Evolutionary conservation across 2,797 vertebrate species (phyloP).

Genomic region (Sardinella longiceps): DNA sequence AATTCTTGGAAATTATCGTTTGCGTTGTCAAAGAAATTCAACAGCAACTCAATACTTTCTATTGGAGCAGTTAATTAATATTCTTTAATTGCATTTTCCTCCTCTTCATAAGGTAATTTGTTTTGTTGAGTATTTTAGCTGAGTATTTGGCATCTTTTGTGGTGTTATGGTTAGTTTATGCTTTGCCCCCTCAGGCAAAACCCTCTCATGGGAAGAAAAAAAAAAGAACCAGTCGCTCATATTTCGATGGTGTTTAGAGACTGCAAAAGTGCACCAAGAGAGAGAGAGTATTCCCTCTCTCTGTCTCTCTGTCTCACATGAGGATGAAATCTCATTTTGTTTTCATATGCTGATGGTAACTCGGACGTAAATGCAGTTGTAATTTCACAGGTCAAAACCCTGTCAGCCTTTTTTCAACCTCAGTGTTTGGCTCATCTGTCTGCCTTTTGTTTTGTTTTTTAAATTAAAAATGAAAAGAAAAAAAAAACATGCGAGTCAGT

Average conservation of each 20-base stretch:
- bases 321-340: neutral
- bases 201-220: neutral
- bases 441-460: conserved; percentile 44
- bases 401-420: conserved; percentile 9
- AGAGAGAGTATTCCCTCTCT: too few species aligned
- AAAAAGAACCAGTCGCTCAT: neutral
- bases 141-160: conserved; percentile 15
- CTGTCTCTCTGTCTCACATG: neutral
- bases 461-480: neutral
- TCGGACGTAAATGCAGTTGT: neutral
- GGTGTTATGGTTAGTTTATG: conserved; percentile 7
- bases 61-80: neutral
- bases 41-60: neutral
- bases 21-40: conserved; percentile 4
- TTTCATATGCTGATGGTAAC: neutral
- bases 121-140: neutral
- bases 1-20: neutral
- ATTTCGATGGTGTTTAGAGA: conserved; percentile 13
- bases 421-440: conserved; percentile 9
- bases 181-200: conserved; percentile 19
- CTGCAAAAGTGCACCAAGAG: neutral
- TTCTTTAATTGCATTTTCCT: neutral
- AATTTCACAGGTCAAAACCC: neutral
- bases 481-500: neutral
- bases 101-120: neutral